Evolutionary conservation across 2,113 vertebrate species (phyloP), one percentile per base, ranked within the genome.

Genomic region (Rana temporaria): DNA sequence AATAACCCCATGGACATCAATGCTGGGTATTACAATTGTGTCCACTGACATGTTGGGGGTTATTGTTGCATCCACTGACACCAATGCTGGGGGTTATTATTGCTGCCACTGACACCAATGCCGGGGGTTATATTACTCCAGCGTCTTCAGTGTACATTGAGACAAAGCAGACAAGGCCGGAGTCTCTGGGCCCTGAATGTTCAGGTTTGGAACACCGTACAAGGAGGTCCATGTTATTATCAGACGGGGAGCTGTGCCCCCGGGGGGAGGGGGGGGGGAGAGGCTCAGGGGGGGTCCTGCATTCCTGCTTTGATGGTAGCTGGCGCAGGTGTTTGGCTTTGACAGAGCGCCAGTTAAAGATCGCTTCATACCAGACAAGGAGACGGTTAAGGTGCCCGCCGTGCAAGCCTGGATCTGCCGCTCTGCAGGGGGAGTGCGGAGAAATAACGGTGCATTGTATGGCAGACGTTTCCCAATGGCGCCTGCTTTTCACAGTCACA

Each of bases 301-400:
- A 75, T 82, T 67, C 71, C 53, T 59, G 62, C 80, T 82, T 75
- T 82, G 80, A 68, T 67, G 52, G 30, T 30, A n/a, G 53, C 53
- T 82, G 69, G 63, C 71, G 38, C 70, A 75, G 80, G 71, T 82
- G 71, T 82, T 55, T 67, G 80, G 19, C 42, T 32, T 18, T 59
- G 52, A 82, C 62, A 34, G 22, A 65, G 70, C 22, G 48, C 71
- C 59, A 63, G 56, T 72, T 20, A 81, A 64, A 65, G 22, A 12
- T 12, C 52, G 66, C 62, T 52, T 48, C 65, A 66, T 5, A 78
- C 38, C 18, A 78, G 53, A n/a, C 63, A 42, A 53, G n/a, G 19
- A 53, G 8, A 38, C 26, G 63, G 26, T 19, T 55, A 24, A 0
- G 30, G 77, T 79, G 17, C 38, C 34, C 4, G 20, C 38, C 4